Percentiles rank a stretch among this genome's conserved stretches.
Conservation (phyloP, 2,113 vertebrate species). For the Glaucidium brasilianum region DNA sequence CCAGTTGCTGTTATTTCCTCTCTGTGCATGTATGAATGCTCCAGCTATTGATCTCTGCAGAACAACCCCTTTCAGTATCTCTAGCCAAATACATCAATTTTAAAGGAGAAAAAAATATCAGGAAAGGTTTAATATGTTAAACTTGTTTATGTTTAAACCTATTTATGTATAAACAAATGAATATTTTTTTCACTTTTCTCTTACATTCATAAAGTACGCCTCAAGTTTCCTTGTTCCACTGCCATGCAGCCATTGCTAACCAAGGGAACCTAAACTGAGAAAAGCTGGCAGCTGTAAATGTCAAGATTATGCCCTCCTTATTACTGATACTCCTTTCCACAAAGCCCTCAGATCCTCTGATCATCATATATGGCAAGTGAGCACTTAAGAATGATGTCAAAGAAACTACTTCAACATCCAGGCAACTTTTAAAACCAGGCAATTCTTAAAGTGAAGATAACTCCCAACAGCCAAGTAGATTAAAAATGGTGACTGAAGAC, state of each 20-base stretch:
- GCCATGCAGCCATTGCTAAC: not conserved
- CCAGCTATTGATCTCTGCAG: not conserved
- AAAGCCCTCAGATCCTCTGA: conserved; percentile 11
- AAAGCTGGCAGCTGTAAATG: conserved; percentile 1
- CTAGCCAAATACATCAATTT: not conserved
- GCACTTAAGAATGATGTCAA: conserved; percentile 10
- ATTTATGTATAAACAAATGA: not conserved
- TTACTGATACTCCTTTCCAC: not conserved
- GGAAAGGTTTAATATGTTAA: not conserved
- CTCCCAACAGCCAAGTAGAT: conserved; percentile 18
- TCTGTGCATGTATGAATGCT: not conserved
- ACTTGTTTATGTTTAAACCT: not conserved
- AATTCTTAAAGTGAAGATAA: conserved; percentile 16
- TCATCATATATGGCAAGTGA: conserved; percentile 23
- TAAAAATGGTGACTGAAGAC: conserved; percentile 52
- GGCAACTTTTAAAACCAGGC: conserved; percentile 31
- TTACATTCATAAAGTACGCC: not conserved
- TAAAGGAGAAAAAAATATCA: not conserved
- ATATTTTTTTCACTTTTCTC: not conserved
- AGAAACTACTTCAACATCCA: conserved; percentile 30
- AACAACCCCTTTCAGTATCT: not conserved
- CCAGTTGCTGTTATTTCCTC: not conserved
- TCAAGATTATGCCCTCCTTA: conserved; percentile 10
- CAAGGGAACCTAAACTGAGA: not conserved
- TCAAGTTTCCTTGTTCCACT: not conserved